Evolutionary conservation across 2,888 invertebrate species (phyloP).

Genomic region (Phyllotreta striolata): DNA sequence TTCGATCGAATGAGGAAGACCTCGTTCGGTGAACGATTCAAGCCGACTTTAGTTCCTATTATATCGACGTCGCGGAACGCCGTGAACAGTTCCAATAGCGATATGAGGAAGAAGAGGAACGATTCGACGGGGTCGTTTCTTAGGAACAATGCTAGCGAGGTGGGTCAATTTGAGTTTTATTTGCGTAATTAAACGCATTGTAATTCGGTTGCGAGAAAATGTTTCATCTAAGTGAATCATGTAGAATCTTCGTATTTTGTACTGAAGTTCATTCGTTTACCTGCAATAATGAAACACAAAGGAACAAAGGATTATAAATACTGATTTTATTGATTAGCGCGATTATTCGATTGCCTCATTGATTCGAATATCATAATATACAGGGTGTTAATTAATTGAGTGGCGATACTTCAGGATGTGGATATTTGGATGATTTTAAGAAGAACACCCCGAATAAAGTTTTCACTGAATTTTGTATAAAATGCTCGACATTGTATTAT

Average conservation of each 20-base stretch:
- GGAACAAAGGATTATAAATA: neutral
- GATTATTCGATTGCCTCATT: too few species aligned
- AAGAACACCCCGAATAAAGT: too few species aligned
- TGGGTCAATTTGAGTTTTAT: conserved; percentile 52
- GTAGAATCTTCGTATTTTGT: neutral
- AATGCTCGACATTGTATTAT: too few species aligned
- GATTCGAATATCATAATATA: too few species aligned
- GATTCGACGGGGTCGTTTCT: conserved; percentile 67
- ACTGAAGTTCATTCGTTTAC: neutral
- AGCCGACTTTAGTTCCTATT: conserved; percentile 84
- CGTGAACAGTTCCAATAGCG: conserved; percentile 74
- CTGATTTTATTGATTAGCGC: too few species aligned
- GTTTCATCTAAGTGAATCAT: too few species aligned
- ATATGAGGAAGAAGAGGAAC: conserved; percentile 70
- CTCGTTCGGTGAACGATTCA: conserved; percentile 83
- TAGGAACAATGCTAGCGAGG: conserved; percentile 68
- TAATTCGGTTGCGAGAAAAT: too few species aligned
- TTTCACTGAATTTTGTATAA: too few species aligned
- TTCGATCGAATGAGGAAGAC: conserved; percentile 87
- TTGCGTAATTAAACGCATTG: too few species aligned
- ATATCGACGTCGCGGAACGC: conserved; percentile 80
- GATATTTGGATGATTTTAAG: too few species aligned
- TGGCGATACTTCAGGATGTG: too few species aligned
- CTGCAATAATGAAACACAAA: neutral
- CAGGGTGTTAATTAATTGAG: too few species aligned